phyloP scores from a whole-genome alignment of 1,140 invertebrate genomes.

The Drosophila lacertosa region DNA sequence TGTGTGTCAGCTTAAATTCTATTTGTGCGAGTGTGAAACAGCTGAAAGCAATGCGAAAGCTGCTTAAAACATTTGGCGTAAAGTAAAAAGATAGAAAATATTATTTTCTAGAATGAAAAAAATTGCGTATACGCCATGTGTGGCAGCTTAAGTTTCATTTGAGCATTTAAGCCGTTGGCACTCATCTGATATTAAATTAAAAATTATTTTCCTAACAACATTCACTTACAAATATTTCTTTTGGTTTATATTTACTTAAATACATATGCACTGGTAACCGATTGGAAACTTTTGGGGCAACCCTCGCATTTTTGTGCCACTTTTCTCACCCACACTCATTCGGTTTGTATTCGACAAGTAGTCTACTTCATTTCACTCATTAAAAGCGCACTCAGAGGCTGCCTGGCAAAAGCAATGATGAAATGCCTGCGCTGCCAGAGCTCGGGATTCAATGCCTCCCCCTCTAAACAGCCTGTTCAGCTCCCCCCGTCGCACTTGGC shows the following conservation, averaged over 20 bases:
- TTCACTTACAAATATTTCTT: no score
- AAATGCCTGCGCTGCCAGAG: conserved; percentile 45
- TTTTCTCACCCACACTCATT: not conserved
- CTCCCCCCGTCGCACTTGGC: not conserved
- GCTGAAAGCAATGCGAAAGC: not conserved
- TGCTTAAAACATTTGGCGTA: not conserved
- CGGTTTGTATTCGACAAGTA: conserved; percentile 42
- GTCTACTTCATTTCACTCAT: conserved; percentile 68
- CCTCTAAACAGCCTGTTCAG: not conserved
- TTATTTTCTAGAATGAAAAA: no score
- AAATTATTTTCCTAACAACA: no score
- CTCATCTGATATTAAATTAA: no score
- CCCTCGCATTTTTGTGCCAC: conserved; percentile 4
- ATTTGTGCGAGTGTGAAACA: not conserved
- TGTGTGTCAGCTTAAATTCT: conserved; percentile 4
- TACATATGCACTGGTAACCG: no score
- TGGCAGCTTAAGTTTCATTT: no score
- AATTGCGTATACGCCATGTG: no score
- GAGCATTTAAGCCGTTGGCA: no score
- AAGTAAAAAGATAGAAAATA: no score
- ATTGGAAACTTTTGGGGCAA: conserved; percentile 7
- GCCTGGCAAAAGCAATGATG: conserved; percentile 41
- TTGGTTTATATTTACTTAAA: no score
- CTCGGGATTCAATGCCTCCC: conserved; percentile 7
- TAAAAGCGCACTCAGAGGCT: conserved; percentile 50